Evolutionary conservation across 2,797 vertebrate species (phyloP).

Genomic region (Naso thynnoides): DNA sequence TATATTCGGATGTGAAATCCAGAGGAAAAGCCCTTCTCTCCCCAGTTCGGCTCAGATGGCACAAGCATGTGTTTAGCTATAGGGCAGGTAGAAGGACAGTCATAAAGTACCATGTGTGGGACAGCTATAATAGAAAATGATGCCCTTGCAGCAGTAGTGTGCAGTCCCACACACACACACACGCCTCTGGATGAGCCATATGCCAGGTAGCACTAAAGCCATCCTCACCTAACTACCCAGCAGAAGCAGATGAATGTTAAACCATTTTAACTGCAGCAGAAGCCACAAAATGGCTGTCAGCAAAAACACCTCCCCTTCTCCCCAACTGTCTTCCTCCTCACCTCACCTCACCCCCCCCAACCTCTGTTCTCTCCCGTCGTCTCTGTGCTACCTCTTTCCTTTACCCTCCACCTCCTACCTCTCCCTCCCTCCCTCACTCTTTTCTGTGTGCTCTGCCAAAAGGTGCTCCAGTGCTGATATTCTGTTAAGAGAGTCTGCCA

Average conservation of each 20-base stretch:
- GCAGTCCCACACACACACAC: constrained; percentile 40
- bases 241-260: constrained; percentile 82
- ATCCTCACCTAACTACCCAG: constrained; percentile 73
- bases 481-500: constrained; percentile 85
- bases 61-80: constrained; percentile 41
- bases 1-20: constrained; percentile 15
- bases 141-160: constrained; percentile 53
- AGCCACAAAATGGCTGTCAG: constrained; percentile 88
- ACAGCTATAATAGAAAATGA: constrained; percentile 68
- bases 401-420: constrained; percentile 60
- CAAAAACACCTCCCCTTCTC: constrained; percentile 81
- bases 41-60: constrained; percentile 6
- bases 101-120: constrained; percentile 62
- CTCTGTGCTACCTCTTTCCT: constrained; percentile 71
- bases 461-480: constrained; percentile 87
- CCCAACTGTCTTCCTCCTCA: constrained; percentile 77
- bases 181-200: constrained; percentile 63
- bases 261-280: constrained; percentile 84
- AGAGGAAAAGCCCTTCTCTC: constrained; percentile 10
- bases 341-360: constrained; percentile 66
- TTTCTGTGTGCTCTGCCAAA: constrained; percentile 82
- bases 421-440: constrained; percentile 38
- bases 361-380: constrained; percentile 74
- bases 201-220: constrained; percentile 76
- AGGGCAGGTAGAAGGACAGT: constrained; percentile 54